Conservation (phyloP, 2,113 vertebrate species). For the Agelaius phoeniceus region DNA sequence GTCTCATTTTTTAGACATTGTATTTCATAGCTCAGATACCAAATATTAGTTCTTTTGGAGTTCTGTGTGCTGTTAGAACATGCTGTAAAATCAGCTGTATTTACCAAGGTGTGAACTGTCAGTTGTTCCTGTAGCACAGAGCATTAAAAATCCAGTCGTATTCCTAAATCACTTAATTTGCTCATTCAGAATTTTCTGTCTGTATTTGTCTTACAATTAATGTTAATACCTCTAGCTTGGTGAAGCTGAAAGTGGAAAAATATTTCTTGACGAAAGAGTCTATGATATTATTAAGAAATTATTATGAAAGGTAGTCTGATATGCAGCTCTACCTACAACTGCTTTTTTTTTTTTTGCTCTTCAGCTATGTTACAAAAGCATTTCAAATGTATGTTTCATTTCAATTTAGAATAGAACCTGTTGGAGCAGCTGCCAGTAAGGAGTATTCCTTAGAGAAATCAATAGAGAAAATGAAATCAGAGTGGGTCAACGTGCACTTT, state of each 20-base stretch:
- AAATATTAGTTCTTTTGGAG: not conserved
- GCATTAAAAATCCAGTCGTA: not conserved
- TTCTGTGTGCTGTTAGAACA: not conserved
- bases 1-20: not conserved
- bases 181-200: not conserved
- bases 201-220: not conserved
- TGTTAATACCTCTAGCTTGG: not conserved
- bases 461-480: constrained; percentile 87
- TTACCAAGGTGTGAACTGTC: not conserved
- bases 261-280: not conserved
- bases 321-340: not conserved
- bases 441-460: constrained; percentile 89
- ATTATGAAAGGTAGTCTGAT: not conserved
- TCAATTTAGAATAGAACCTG: constrained; percentile 83
- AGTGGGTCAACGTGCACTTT: constrained; percentile 83
- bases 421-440: constrained; percentile 87
- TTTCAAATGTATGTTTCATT: not conserved
- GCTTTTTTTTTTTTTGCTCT: not conserved
- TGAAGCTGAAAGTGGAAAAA: not conserved
- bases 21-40: not conserved
- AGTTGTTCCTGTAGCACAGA: not conserved
- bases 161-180: not conserved
- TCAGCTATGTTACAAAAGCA: not conserved
- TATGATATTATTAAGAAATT: not conserved
- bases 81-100: not conserved